Base-by-base conservation (phyloP, 2,888 invertebrate species). In the Polia nebulosa region DNA sequence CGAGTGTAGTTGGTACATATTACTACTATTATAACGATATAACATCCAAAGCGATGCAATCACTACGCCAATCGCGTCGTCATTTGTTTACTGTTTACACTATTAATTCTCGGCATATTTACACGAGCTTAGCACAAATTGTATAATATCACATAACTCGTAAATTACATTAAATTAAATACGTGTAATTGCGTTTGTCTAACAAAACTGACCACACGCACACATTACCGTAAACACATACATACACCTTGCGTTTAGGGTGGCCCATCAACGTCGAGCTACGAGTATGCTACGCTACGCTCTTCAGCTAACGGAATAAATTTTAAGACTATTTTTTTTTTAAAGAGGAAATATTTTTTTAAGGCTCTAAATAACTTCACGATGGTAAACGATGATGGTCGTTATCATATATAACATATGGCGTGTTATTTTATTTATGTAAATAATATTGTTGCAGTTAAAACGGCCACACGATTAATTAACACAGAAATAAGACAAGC, bases 141-240 rank as follows among this genome's bases (percentile, higher is more conserved):
- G 36, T 67, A 39, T 39, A 17, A 65, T 66, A 75, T 66, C 71
- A 71, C 49, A 44, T 29, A 22, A 44, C 25, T 52, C 53, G 55
- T 63, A 78, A 78, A 75, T 78, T 59, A 71, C 41, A 55, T 71
- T 55, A 41, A 53, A 72, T 78, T 75, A 61, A 72, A 72, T 78
- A 72, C 47, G 55, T 47, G 57, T 56, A 51, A 66, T 65, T 64
- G 61, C 55, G 45, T 62, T 60, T 57, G 63, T 63, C 45, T 70
- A 71, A 57, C 75, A 56, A 49, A 51, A 55, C 75, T 69, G 68
- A 69, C 69, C 69, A 36, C 53, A 55, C 57, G 17, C 71, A 65
- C 64, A 71, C 47, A 45, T 17, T n/a, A 22, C 25, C 8, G 25
- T 25, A 13, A n/a, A 41, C 52, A 53, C 32, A 72, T n/a, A 32